Percentiles rank a stretch among this genome's conserved stretches.
Conservation (phyloP, 2,888 invertebrate species). For the Agrotis exclamationis region DNA sequence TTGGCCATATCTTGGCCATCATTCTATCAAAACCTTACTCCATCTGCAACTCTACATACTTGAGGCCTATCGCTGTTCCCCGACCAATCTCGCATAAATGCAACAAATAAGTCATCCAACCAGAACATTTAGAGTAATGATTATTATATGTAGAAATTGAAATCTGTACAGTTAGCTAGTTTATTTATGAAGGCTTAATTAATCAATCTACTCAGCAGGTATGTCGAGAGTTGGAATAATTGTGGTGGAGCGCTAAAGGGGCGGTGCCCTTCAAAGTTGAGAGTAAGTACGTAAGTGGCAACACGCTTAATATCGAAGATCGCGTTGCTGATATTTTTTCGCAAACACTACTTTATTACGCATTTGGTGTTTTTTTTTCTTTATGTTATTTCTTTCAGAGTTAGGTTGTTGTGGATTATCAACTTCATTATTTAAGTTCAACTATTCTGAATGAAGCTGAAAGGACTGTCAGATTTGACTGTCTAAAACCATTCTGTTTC, state of each 20-base stretch:
- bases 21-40: too few relatives aligned
- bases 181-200: background rate
- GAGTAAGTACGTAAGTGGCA: conserved; percentile 30
- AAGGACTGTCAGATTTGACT: too few relatives aligned
- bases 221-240: background rate
- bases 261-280: conserved; percentile 10
- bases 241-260: conserved; percentile 6
- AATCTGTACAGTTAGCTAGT: background rate
- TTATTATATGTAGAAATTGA: background rate
- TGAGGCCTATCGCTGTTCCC: too few relatives aligned
- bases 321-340: conserved; percentile 25
- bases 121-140: background rate
- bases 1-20: too few relatives aligned
- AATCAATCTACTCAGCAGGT: background rate
- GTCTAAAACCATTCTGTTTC: too few relatives aligned
- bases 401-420: too few relatives aligned
- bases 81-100: too few relatives aligned
- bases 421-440: background rate
- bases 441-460: too few relatives aligned
- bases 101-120: too few relatives aligned
- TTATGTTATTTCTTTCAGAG: background rate
- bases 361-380: background rate
- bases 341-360: background rate
- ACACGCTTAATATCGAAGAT: conserved; percentile 19
- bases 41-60: too few relatives aligned